Evolutionary conservation across 2,888 invertebrate genomes (phyloP).

Genomic region (Polydrusus pterygomalis): DNA sequence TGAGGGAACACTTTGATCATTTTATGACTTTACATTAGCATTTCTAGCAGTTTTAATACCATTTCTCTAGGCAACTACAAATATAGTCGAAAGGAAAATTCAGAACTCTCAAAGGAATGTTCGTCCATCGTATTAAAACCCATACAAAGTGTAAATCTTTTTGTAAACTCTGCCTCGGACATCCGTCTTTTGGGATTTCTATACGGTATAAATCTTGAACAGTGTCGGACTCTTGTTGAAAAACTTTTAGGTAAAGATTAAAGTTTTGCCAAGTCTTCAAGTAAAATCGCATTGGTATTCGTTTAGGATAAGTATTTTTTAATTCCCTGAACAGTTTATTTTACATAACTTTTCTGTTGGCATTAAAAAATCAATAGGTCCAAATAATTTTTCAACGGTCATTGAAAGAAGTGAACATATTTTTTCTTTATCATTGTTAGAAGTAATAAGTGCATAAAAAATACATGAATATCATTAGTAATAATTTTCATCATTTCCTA

Average conservation of each 20-base stretch:
- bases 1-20: not conserved
- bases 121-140: not conserved
- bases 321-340: no score
- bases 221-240: not conserved
- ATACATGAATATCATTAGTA: no score
- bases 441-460: no score
- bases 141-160: not conserved
- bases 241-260: not conserved
- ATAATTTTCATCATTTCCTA: no score
- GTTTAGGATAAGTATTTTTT: no score
- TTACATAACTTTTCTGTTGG: no score
- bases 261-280: no score
- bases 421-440: no score
- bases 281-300: no score
- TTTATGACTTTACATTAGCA: constrained; percentile 13
- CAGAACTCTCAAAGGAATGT: constrained; percentile 12
- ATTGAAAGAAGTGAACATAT: no score
- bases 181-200: constrained; percentile 15
- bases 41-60: not conserved
- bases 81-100: constrained; percentile 27
- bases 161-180: constrained; percentile 6
- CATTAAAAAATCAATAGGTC: no score
- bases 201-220: constrained; percentile 7
- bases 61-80: constrained; percentile 10
- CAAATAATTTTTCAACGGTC: no score